Percentiles rank a stretch among this genome's conserved stretches.
These are phyloP conservation scores for Dioctria linearis DNA, from an alignment of 2,888 invertebrate genomes.

Conservation along the genomic window DNA sequence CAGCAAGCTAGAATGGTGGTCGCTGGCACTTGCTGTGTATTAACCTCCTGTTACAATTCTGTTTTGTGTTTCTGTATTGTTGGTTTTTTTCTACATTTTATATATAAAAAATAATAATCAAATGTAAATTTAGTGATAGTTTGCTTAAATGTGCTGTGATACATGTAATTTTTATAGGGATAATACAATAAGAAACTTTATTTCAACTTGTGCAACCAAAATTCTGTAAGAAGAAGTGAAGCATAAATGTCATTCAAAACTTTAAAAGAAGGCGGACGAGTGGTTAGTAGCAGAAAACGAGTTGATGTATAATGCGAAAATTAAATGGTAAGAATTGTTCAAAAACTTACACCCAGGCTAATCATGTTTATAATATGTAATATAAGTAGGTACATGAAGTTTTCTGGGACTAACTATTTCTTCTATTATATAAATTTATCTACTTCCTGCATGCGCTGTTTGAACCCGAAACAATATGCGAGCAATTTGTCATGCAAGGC, in stretches of 20 bases:
- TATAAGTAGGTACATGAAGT: not conserved
- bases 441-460: no score
- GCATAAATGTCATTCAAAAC: slow-evolving; percentile 34
- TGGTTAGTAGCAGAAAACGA: slow-evolving; percentile 34
- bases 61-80: not conserved
- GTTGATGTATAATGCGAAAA: slow-evolving; percentile 45
- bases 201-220: no score
- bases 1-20: slow-evolving; percentile 2
- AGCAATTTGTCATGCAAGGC: no score
- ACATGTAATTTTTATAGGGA: not conserved
- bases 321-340: slow-evolving; percentile 37
- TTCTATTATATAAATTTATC: no score
- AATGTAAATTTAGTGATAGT: not conserved
- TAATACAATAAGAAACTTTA: no score
- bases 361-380: not conserved
- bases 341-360: not conserved
- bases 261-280: slow-evolving; percentile 45
- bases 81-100: not conserved
- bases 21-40: not conserved
- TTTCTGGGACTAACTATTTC: not conserved
- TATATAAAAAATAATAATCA: not conserved
- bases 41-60: not conserved
- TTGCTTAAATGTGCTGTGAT: slow-evolving; percentile 5
- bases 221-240: not conserved
- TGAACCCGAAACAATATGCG: no score